phyloP scores from a whole-genome alignment of 2,113 vertebrate genomes.

The Mugil cephalus region DNA sequence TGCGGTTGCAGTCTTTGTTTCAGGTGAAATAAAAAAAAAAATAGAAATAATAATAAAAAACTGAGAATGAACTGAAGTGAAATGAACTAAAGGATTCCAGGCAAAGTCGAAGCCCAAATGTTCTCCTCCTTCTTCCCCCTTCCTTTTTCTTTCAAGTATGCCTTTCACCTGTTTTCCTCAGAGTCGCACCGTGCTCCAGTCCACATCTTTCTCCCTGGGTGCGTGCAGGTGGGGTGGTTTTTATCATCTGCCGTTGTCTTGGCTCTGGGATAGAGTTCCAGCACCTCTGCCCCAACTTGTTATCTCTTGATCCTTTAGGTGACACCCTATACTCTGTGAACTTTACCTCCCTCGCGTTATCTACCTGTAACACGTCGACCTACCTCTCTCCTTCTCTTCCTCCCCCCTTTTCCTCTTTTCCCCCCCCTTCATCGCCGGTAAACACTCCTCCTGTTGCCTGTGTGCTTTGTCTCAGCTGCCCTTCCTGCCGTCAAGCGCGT shows the following conservation, averaged over 20 bases:
- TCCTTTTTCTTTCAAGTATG: not conserved
- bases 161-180: slow-evolving; percentile 9
- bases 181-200: slow-evolving; percentile 26
- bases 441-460: slow-evolving; percentile 29
- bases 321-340: slow-evolving; percentile 75
- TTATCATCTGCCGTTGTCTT: slow-evolving; percentile 70
- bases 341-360: slow-evolving; percentile 66
- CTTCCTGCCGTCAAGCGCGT: not conserved
- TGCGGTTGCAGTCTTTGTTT: not conserved
- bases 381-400: slow-evolving; percentile 50
- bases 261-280: slow-evolving; percentile 73
- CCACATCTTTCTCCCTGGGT: slow-evolving; percentile 29
- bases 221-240: slow-evolving; percentile 66
- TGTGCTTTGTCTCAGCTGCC: not conserved
- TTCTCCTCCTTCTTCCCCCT: slow-evolving; percentile 4
- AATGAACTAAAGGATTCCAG: not conserved
- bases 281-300: slow-evolving; percentile 56
- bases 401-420: slow-evolving; percentile 34
- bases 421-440: slow-evolving; percentile 30
- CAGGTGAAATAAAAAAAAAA: not conserved
- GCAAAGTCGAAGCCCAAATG: not conserved
- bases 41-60: too few species aligned
- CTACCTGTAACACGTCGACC: slow-evolving; percentile 62
- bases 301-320: slow-evolving; percentile 60
- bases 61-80: too few species aligned